A percentile compares a stretch with the other conserved stretches of the same genome.
phyloP scores from a whole-genome alignment of 2,797 vertebrate species.

The Sebastes minor region DNA sequence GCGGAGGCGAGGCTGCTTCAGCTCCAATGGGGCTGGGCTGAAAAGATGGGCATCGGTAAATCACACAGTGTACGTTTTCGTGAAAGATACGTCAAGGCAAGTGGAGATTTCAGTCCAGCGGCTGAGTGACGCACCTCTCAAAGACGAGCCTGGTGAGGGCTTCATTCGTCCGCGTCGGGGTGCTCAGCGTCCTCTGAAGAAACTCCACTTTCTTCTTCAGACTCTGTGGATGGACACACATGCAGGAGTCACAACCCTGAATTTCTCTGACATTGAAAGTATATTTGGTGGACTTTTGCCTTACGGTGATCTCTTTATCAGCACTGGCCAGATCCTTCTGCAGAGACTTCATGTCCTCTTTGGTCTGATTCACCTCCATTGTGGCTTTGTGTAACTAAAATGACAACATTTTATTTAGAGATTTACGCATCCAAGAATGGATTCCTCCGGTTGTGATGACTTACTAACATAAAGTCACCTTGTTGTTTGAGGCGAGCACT shows the following conservation, averaged over 20 bases:
- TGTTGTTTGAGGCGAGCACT: conserved; percentile 86
- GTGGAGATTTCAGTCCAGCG: neutral
- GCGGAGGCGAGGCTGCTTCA: conserved; percentile 85
- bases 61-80: neutral
- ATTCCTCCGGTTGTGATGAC: neutral
- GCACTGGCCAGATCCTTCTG: conserved; percentile 90
- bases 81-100: fast-evolving
- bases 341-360: conserved; percentile 87
- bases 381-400: conserved; percentile 86
- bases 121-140: conserved; percentile 84
- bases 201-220: conserved; percentile 94
- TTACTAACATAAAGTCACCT: conserved; percentile 79
- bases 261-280: neutral
- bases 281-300: neutral
- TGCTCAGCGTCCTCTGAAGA: conserved; percentile 92
- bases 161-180: conserved; percentile 88
- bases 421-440: fast-evolving
- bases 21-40: conserved; percentile 89
- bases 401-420: neutral
- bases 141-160: conserved; percentile 89
- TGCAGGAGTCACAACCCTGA: neutral
- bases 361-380: conserved; percentile 81
- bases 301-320: conserved; percentile 92
- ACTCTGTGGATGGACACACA: conserved; percentile 78
- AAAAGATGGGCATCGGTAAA: neutral